Conservation (phyloP, 2,797 vertebrate species). For the Schizopygopsis malacanthus region DNA sequence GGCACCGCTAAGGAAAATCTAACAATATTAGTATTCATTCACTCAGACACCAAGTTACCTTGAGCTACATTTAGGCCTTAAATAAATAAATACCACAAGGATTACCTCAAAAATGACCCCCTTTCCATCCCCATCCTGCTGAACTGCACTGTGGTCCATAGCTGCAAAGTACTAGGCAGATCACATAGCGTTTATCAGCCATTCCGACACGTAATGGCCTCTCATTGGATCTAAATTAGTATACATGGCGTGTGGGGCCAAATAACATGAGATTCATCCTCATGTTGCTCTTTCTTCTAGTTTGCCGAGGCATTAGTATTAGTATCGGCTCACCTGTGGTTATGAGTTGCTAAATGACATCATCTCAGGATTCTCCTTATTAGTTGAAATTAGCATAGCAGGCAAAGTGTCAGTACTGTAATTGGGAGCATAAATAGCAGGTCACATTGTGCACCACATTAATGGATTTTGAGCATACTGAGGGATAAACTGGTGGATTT, state of each 20-base stretch:
- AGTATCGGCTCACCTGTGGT: slow-evolving; percentile 17
- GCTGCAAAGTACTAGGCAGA: slow-evolving; percentile 20
- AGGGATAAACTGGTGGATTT: neutral
- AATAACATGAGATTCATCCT: slow-evolving; percentile 38
- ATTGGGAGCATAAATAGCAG: slow-evolving; percentile 50
- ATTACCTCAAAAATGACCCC: neutral
- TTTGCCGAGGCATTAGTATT: slow-evolving; percentile 30
- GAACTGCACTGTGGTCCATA: neutral
- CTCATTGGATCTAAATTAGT: slow-evolving; percentile 12
- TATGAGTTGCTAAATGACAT: slow-evolving; percentile 33
- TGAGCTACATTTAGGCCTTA: slow-evolving; percentile 6
- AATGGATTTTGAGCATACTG: slow-evolving; percentile 30
- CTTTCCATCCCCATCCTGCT: neutral
- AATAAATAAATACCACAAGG: neutral
- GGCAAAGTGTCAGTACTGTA: slow-evolving; percentile 47
- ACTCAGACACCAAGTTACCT: slow-evolving; percentile 1
- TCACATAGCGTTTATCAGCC: neutral
- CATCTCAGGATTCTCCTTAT: slow-evolving; percentile 37
- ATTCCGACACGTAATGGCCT: neutral
- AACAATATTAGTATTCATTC: neutral
- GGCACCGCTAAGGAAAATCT: neutral
- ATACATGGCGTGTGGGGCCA: slow-evolving; percentile 1
- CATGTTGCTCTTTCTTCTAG: slow-evolving; percentile 33
- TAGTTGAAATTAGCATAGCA: slow-evolving; percentile 40
- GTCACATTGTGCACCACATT: slow-evolving; percentile 41